These are phyloP conservation scores for Channa striata DNA, from an alignment of 2,797 vertebrate species.

Conservation along the genomic window DNA sequence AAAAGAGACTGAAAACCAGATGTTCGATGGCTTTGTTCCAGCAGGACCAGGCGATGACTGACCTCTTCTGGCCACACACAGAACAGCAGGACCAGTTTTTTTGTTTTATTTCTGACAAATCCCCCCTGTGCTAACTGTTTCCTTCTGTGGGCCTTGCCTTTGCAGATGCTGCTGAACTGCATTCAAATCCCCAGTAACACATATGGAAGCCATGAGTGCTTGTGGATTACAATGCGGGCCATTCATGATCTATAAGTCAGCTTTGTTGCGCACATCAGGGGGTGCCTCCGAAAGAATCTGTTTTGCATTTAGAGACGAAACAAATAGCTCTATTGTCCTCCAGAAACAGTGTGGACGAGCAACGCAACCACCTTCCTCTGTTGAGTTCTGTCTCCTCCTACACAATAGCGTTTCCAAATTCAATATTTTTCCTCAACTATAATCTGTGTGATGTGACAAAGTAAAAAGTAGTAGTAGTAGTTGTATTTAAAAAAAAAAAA, in stretches of 20 bases:
- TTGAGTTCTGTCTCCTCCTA: conserved; percentile 38
- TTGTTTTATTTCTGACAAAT: conserved; percentile 53
- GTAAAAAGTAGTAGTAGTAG: conserved; percentile 16
- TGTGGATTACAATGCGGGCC: conserved; percentile 63
- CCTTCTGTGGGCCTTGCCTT: conserved; percentile 60
- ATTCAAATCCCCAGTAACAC: conserved; percentile 44
- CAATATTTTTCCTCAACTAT: neutral
- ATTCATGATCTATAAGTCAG: conserved; percentile 66
- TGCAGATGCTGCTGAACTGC: conserved; percentile 68
- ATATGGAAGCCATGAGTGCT: conserved; percentile 48
- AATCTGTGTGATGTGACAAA: conserved; percentile 25
- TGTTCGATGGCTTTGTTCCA: conserved; percentile 56
- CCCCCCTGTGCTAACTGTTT: conserved; percentile 40
- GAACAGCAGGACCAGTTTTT: conserved; percentile 50
- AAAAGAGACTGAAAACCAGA: conserved; percentile 40
- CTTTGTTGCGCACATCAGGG: conserved; percentile 59
- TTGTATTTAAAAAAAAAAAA: conserved; percentile 70
- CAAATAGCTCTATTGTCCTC: conserved; percentile 68
- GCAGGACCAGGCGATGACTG: conserved; percentile 55
- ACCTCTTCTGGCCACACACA: conserved; percentile 70
- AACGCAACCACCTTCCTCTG: conserved; percentile 38
- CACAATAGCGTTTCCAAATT: conserved; percentile 10
- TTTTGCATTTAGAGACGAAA: conserved; percentile 48
- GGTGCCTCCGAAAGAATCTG: conserved; percentile 66
- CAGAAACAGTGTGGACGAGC: conserved; percentile 39